Base-by-base conservation (phyloP, 2,888 invertebrate species). In the Pterostichus niger region DNA sequence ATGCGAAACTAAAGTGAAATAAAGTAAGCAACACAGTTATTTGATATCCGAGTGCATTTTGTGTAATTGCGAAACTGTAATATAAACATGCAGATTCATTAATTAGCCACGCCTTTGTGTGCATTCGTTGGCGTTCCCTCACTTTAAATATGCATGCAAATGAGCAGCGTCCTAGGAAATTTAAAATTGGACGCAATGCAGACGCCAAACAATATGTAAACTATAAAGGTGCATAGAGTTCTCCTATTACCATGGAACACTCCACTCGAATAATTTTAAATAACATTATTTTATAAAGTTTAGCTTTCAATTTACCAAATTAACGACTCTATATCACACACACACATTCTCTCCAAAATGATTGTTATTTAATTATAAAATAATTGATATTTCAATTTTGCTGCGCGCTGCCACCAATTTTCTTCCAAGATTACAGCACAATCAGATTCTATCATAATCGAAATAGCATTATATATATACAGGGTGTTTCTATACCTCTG, bases 131-230 rank as follows among this genome's bases (percentile, higher is more conserved):
- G 81, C 71, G 81, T 81, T 54, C 24, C 56, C 61, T 75, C 75
- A 68, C 44, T 82, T 82, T 75, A 82, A 82, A 82, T 82, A 82
- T 82, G 75, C 59, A 82, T 82, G 82, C 82, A 82, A 82, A 82
- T 82, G 15, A 80, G 80, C 52, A 44, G 35, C 49, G 64, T 79
- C 46, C 78, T 79, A 64, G 17, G 35, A 64, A 64, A 79, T 79
- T 61, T 79, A 56, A 78, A 78, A 78, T 44, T 76, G 54, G 59
- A 78, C 78, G 54, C 35, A 13, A 31, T 13, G 35, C 64, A 64
- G 64, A 64, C 64, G 35, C 64, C 31, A 64, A 64, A 64, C 64
- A 35, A 64, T 64, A 64, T 64, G 64, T 35, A 35, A 35, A 64
- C 64, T 33, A 33, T n/a, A 64, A 64, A 64, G 35, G 35, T 64